phyloP scores from a whole-genome alignment of 2,888 invertebrate genomes.

The Folsomia manolachei region DNA sequence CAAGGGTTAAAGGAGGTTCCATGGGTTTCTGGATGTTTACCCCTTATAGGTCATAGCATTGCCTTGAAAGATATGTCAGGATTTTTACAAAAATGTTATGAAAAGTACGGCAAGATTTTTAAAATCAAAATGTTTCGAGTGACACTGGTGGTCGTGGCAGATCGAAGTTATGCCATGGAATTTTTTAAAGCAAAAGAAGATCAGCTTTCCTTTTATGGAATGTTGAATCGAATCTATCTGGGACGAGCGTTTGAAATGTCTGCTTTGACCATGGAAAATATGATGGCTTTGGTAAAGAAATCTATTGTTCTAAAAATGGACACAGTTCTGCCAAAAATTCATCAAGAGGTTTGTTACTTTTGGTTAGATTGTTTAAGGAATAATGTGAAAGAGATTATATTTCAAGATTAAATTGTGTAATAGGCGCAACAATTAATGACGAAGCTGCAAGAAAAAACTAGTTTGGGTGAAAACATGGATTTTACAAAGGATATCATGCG shows the following conservation, averaged over 20 bases:
- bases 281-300: background rate
- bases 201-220: background rate
- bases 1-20: background rate
- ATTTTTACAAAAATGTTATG: background rate
- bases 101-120: background rate
- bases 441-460: too few species aligned
- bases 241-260: background rate
- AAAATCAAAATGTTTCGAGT: conserved; percentile 1
- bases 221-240: background rate
- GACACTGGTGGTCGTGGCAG: background rate
- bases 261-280: background rate
- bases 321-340: background rate
- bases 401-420: too few species aligned
- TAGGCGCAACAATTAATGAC: too few species aligned
- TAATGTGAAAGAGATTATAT: too few species aligned
- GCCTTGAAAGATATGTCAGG: background rate
- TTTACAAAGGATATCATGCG: background rate
- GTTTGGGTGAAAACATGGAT: too few species aligned
- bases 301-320: background rate
- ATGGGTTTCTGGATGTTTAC: background rate
- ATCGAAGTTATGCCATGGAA: background rate
- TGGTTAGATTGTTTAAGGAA: background rate
- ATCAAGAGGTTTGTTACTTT: background rate
- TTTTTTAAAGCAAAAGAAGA: background rate
- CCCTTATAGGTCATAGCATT: background rate